These are phyloP conservation scores for Aythya baeri DNA, from an alignment of 2,113 vertebrate species.

Conservation along the genomic window DNA sequence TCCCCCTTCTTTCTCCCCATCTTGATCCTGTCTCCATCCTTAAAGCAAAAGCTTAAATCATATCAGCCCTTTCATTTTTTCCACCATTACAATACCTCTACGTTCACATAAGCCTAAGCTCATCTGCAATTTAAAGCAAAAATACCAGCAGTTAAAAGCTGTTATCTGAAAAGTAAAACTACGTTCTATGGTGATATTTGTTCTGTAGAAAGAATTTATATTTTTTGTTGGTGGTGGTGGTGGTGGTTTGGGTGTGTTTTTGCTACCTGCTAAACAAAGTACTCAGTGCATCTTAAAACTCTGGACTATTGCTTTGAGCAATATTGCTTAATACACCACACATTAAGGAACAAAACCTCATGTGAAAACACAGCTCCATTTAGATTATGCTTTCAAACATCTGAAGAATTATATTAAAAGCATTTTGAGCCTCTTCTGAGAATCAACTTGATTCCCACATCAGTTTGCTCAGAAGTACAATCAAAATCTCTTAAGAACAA, in stretches of 20 bases:
- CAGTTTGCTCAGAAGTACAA: slow-evolving; percentile 9
- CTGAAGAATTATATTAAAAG: slow-evolving; percentile 34
- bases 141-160: background rate
- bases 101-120: background rate
- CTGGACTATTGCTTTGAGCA: background rate
- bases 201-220: background rate
- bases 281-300: background rate
- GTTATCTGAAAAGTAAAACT: background rate
- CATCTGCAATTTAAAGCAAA: background rate
- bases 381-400: slow-evolving; percentile 11
- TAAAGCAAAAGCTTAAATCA: background rate
- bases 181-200: background rate
- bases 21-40: background rate
- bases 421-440: background rate
- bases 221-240: too few species aligned
- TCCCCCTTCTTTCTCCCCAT: too few species aligned
- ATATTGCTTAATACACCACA: background rate
- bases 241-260: background rate
- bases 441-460: slow-evolving; percentile 14
- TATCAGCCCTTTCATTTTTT: background rate
- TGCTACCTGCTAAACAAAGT: background rate
- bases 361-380: background rate
- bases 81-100: background rate
- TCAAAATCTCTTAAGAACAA: slow-evolving; percentile 28
- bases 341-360: background rate